A percentile compares a stretch with the other conserved stretches of the same genome.
Evolutionary conservation across 2,113 vertebrate genomes (phyloP).

Genomic region (Sapajus apella): DNA sequence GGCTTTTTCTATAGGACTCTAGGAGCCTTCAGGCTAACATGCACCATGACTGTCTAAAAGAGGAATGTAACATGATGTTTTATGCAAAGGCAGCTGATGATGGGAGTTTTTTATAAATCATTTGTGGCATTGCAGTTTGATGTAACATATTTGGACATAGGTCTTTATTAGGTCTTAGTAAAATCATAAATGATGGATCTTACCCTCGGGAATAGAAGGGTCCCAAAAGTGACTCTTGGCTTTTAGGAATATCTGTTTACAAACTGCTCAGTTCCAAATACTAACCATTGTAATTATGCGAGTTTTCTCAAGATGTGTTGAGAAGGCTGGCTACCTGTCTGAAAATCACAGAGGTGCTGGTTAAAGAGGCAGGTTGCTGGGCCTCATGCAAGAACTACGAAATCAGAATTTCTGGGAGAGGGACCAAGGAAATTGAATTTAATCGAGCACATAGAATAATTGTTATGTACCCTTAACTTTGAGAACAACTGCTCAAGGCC

Average conservation of each 20-base stretch:
- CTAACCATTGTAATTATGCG: background rate
- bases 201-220: background rate
- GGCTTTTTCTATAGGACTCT: background rate
- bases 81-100: background rate
- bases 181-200: background rate
- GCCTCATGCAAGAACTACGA: background rate
- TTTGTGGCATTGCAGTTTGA: background rate
- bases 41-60: background rate
- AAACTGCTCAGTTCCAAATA: background rate
- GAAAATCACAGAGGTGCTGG: background rate
- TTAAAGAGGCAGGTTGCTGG: background rate
- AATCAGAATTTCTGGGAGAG: background rate
- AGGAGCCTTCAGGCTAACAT: background rate
- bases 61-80: background rate
- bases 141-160: background rate
- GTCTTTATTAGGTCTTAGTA: background rate
- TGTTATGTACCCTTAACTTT: background rate
- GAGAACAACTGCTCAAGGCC: background rate
- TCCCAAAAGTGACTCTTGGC: background rate
- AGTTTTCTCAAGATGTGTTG: background rate
- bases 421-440: background rate
- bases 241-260: background rate
- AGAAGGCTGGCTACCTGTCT: background rate
- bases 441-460: background rate
- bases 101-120: background rate